A percentile compares a stretch with the other conserved stretches of the same genome.
phyloP scores from a whole-genome alignment of 1,140 invertebrate genomes.

The Rhagoletis pomonella region DNA sequence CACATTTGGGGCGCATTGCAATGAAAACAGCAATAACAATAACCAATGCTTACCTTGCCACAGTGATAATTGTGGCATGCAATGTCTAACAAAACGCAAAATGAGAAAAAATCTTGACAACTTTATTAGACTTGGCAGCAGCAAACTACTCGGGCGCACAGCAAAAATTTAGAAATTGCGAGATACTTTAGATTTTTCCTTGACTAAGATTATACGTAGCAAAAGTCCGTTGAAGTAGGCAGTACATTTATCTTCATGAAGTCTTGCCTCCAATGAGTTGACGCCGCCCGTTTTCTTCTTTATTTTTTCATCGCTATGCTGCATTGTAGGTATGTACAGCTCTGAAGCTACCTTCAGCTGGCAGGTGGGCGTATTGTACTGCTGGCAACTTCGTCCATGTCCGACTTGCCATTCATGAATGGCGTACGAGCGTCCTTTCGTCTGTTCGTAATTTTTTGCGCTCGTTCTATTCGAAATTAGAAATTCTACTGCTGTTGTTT shows the following conservation, averaged over 20 bases:
- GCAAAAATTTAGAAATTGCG: conserved; percentile 45
- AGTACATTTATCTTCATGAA: conserved; percentile 19
- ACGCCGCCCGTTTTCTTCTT: background rate
- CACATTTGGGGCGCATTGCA: background rate
- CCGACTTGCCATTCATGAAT: conserved; percentile 1
- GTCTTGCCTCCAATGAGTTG: background rate
- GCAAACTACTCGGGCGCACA: background rate
- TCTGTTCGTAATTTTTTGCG: conserved; percentile 12
- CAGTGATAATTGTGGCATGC: conserved; percentile 41
- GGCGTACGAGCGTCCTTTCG: conserved; percentile 2
- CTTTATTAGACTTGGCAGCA: conserved; percentile 48
- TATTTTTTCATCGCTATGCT: background rate
- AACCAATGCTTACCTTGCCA: conserved; percentile 42
- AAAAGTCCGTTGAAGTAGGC: conserved; percentile 19
- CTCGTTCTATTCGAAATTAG: conserved; percentile 17
- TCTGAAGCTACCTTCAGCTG: background rate
- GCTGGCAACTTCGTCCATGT: conserved; percentile 1
- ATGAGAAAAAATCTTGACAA: conserved; percentile 36
- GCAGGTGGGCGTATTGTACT: background rate
- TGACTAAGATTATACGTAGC: background rate
- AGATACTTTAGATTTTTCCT: background rate
- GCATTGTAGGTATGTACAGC: background rate
- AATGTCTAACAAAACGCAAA: conserved; percentile 24
- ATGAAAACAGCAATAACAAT: conserved; percentile 13
- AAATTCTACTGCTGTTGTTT: conserved; percentile 44